Conservation (phyloP, 2,888 invertebrate genomes). For the Apantesis nais region DNA sequence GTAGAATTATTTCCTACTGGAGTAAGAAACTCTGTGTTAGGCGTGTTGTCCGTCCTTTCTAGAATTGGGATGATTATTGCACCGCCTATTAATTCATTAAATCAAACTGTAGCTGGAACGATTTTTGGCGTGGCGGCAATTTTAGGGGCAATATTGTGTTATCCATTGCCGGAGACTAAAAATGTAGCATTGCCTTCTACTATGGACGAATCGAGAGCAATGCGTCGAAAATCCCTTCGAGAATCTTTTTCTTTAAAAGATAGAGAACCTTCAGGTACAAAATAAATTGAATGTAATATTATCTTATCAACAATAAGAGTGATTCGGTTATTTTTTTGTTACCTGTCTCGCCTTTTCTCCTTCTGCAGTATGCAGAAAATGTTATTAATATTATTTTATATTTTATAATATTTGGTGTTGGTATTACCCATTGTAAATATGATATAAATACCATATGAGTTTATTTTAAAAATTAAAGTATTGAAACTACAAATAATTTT, state of each 20-base stretch:
- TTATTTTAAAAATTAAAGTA: neutral
- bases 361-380: neutral
- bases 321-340: too few relatives aligned
- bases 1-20: constrained; percentile 95
- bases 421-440: neutral
- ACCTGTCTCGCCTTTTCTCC: neutral
- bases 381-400: neutral
- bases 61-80: constrained; percentile 92
- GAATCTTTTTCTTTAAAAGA: neutral
- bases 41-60: constrained; percentile 91
- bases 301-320: neutral
- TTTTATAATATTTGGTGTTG: neutral
- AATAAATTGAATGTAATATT: neutral
- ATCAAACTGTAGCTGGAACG: constrained; percentile 58
- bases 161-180: constrained; percentile 87
- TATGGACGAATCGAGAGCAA: constrained; percentile 60
- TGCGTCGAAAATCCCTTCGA: neutral
- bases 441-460: neutral
- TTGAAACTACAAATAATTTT: neutral
- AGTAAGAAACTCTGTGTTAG: constrained; percentile 92
- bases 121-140: constrained; percentile 89
- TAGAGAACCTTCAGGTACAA: neutral
- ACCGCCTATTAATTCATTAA: constrained; percentile 89
- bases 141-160: constrained; percentile 86
- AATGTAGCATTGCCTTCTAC: constrained; percentile 65